Evolutionary conservation across 1,140 invertebrate genomes (phyloP).

Genomic region (Trachymyrmex cornetzi): DNA sequence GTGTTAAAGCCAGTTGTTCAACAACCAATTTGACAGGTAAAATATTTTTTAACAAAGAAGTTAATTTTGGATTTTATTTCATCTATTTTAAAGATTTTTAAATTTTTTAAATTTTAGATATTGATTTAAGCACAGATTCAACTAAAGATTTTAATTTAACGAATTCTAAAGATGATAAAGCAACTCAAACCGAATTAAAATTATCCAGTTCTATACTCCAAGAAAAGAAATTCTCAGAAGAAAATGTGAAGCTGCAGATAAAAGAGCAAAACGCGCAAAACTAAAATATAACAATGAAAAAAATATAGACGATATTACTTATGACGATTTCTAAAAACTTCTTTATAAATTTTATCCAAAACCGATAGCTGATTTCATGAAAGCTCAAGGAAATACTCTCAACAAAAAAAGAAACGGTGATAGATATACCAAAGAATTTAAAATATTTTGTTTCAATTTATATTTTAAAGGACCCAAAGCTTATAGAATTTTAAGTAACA

Average conservation of each 20-base stretch:
- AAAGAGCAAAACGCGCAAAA: slow-evolving; percentile 2
- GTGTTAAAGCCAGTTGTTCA: neutral
- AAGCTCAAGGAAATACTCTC: slow-evolving; percentile 1
- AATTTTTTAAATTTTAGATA: slow-evolving; percentile 6
- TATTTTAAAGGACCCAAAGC: slow-evolving; percentile 34
- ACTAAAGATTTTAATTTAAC: neutral
- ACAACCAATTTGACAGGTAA: neutral
- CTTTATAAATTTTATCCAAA: slow-evolving; percentile 39
- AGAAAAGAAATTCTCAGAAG: slow-evolving; percentile 18
- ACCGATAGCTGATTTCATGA: slow-evolving; percentile 28
- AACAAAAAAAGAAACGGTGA: neutral
- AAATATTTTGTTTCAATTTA: slow-evolving; percentile 37
- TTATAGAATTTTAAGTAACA: slow-evolving; percentile 35
- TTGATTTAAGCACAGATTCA: neutral
- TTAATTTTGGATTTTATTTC: neutral
- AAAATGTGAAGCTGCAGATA: slow-evolving; percentile 15
- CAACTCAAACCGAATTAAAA: slow-evolving; percentile 28
- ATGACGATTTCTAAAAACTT: slow-evolving; percentile 18
- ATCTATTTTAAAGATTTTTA: neutral
- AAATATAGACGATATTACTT: slow-evolving; percentile 10
- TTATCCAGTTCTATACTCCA: neutral
- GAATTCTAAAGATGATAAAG: slow-evolving; percentile 20
- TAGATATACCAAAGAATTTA: slow-evolving; percentile 19
- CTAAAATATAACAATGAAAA: slow-evolving; percentile 14
- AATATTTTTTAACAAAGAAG: neutral